Percentiles rank a stretch among this genome's conserved stretches.
Conservation (phyloP, 2,888 invertebrate species). For the Acrobasis repandana region DNA sequence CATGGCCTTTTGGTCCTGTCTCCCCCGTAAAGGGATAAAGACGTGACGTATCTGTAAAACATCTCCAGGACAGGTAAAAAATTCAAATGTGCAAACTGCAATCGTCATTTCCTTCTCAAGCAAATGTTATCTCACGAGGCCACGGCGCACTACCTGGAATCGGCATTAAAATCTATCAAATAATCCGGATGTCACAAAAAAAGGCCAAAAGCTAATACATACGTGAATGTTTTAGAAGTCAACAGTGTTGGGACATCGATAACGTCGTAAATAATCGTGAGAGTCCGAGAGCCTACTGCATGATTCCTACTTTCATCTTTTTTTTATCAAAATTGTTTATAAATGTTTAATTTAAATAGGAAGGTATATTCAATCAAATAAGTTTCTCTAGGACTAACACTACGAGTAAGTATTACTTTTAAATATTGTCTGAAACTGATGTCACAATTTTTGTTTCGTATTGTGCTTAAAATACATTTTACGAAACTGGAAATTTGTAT, state of each 20-base stretch:
- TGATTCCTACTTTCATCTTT: not conserved
- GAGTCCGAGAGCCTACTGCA: not conserved
- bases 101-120: not conserved
- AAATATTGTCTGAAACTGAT: too few relatives aligned
- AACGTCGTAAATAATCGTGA: constrained; percentile 8
- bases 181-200: constrained; percentile 26
- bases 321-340: not conserved
- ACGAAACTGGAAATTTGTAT: too few relatives aligned
- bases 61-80: too few relatives aligned
- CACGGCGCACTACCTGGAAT: constrained; percentile 16
- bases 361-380: too few relatives aligned
- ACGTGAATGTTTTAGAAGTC: constrained; percentile 22
- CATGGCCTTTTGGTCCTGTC: too few relatives aligned
- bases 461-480: too few relatives aligned
- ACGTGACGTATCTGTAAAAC: too few relatives aligned
- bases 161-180: constrained; percentile 23
- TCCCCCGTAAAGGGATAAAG: too few relatives aligned
- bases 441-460: too few relatives aligned
- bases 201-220: constrained; percentile 18
- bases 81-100: not conserved
- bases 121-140: not conserved
- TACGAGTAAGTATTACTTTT: too few relatives aligned
- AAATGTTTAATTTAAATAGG: not conserved
- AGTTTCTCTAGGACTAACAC: too few relatives aligned
- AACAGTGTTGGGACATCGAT: constrained; percentile 22